phyloP scores from a whole-genome alignment of 2,797 vertebrate genomes.

The Muscicapa striata region DNA sequence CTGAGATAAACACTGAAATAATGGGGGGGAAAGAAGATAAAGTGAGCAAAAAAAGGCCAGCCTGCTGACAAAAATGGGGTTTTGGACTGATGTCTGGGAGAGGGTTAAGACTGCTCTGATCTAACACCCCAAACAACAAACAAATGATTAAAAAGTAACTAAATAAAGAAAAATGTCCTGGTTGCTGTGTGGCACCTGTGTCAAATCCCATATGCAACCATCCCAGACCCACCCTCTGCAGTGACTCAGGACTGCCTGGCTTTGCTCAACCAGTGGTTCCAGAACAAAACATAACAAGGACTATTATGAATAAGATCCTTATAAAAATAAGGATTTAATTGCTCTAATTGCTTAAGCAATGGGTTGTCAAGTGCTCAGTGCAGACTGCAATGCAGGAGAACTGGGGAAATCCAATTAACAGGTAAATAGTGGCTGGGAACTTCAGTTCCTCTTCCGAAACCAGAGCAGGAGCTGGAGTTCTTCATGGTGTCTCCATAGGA shows the following conservation, averaged over 20 bases:
- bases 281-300: background rate
- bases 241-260: background rate
- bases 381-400: background rate
- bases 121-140: background rate
- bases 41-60: background rate
- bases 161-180: background rate
- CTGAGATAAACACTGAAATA: background rate
- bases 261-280: background rate
- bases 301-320: background rate
- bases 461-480: background rate
- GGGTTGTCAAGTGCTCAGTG: background rate
- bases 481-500: no score
- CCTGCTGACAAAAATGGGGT: background rate
- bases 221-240: background rate
- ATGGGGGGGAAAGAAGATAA: background rate
- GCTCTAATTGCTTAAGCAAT: conserved; percentile 14
- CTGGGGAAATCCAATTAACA: background rate
- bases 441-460: background rate
- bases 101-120: background rate
- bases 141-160: background rate
- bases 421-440: background rate
- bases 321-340: conserved; percentile 33
- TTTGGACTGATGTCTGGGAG: background rate
- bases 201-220: background rate
- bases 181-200: background rate